These are phyloP conservation scores for Limnephilus lunatus DNA, from an alignment of 2,888 invertebrate genomes.

Conservation along the genomic window DNA sequence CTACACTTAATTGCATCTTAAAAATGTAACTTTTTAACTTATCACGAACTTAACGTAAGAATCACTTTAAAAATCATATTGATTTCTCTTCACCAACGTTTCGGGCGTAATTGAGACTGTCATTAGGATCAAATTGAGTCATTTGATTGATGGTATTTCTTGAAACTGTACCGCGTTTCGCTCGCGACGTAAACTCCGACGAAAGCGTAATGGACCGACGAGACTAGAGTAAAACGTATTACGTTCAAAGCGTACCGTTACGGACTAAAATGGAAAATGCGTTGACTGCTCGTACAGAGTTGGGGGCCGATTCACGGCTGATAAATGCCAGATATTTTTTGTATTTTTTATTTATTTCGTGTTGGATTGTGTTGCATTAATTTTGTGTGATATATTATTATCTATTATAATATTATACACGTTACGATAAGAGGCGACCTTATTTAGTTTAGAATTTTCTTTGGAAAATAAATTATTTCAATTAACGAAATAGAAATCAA, in stretches of 20 bases:
- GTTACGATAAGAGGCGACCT: no score
- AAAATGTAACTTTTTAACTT: not conserved
- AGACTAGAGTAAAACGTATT: not conserved
- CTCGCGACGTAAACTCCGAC: not conserved
- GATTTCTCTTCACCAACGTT: not conserved
- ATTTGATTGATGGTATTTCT: not conserved
- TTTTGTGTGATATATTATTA: not conserved
- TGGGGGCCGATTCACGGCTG: not conserved
- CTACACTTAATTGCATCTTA: not conserved
- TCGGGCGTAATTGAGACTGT: not conserved
- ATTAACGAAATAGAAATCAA: no score
- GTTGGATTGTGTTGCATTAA: not conserved
- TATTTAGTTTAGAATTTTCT: no score
- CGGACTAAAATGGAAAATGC: not conserved
- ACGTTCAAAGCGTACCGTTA: not conserved
- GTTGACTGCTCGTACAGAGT: not conserved
- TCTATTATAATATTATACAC: no score
- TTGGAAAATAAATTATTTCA: no score
- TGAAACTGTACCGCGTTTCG: not conserved
- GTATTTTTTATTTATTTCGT: no score
- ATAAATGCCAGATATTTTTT: no score
- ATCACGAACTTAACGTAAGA: not conserved
- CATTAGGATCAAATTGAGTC: conserved; percentile 6
- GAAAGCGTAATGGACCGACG: not conserved
- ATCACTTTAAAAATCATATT: not conserved